Percentiles rank a stretch among this genome's conserved stretches.
Evolutionary conservation across 2,888 invertebrate species (phyloP).

Genomic region (Polydrusus pterygomalis): DNA sequence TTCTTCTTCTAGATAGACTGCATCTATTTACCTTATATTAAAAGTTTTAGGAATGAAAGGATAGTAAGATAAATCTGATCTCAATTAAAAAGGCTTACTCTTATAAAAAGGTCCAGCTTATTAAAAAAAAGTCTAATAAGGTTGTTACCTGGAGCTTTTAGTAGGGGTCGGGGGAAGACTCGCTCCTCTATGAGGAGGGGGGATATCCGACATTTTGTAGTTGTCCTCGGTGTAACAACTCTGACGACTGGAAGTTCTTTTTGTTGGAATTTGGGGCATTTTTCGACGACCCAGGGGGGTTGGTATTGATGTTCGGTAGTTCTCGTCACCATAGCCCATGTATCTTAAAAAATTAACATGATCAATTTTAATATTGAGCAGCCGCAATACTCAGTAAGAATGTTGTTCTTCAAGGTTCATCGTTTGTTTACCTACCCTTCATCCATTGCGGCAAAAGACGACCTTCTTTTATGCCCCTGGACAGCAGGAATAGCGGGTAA

Average conservation of each 20-base stretch:
- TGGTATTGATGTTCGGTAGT: slow-evolving; percentile 44
- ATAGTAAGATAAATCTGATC: no score
- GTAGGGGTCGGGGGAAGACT: slow-evolving; percentile 72
- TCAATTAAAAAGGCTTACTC: no score
- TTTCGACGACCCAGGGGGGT: slow-evolving; percentile 66
- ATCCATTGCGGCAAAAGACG: slow-evolving; percentile 62
- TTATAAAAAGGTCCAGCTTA: no score
- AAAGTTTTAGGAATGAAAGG: no score
- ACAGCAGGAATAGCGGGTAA: slow-evolving; percentile 71
- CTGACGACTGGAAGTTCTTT: slow-evolving; percentile 68
- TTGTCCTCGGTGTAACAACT: slow-evolving; percentile 69
- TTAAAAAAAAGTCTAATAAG: no score
- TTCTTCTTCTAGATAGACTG: no score
- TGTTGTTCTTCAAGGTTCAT: neutral
- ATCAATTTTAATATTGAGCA: no score
- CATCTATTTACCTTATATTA: no score
- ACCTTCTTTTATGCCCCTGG: slow-evolving; percentile 75
- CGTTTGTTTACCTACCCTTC: slow-evolving; percentile 44
- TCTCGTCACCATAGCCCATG: slow-evolving; percentile 52
- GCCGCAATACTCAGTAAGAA: neutral
- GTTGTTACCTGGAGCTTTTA: slow-evolving; percentile 66
- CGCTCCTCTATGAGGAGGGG: slow-evolving; percentile 68
- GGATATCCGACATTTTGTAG: slow-evolving; percentile 67
- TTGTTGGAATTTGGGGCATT: slow-evolving; percentile 71
- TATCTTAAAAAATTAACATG: slow-evolving; percentile 47